phyloP scores from a whole-genome alignment of 2,113 vertebrate genomes.

The Nyctereutes procyonoides region DNA sequence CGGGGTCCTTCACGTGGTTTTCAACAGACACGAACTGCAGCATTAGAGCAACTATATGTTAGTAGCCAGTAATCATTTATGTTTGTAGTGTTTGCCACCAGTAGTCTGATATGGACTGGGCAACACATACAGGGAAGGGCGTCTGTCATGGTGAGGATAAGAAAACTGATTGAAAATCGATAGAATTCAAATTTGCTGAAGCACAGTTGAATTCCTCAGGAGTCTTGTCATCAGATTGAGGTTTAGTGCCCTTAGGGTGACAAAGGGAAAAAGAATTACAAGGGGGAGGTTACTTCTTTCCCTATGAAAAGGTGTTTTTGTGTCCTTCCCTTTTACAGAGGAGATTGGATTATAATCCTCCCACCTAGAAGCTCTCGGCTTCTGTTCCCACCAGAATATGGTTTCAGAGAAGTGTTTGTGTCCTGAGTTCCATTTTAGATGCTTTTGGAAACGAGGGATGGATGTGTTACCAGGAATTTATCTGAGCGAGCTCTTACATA shows the following conservation, averaged over 20 bases:
- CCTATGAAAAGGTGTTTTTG: not conserved
- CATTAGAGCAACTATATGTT: not conserved
- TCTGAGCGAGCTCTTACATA: not conserved
- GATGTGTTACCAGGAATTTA: not conserved
- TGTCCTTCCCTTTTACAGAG: not conserved
- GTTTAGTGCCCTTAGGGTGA: not conserved
- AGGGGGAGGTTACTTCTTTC: not conserved
- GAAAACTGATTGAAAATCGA: not conserved
- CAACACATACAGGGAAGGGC: not conserved
- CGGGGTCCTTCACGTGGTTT: not conserved
- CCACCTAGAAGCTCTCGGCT: not conserved
- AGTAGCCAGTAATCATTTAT: not conserved
- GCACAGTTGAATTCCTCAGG: not conserved
- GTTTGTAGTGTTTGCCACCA: not conserved
- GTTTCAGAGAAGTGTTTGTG: not conserved
- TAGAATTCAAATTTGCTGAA: not conserved
- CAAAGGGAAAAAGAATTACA: not conserved
- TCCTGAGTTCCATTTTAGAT: not conserved
- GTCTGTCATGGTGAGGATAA: not conserved
- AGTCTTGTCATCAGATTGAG: not conserved
- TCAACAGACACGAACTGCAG: not conserved
- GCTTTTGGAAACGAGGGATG: not conserved
- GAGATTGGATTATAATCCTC: not conserved
- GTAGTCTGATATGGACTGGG: not conserved
- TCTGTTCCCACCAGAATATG: not conserved